phyloP scores from a whole-genome alignment of 2,797 vertebrate genomes.

The Pteropus rufus region DNA sequence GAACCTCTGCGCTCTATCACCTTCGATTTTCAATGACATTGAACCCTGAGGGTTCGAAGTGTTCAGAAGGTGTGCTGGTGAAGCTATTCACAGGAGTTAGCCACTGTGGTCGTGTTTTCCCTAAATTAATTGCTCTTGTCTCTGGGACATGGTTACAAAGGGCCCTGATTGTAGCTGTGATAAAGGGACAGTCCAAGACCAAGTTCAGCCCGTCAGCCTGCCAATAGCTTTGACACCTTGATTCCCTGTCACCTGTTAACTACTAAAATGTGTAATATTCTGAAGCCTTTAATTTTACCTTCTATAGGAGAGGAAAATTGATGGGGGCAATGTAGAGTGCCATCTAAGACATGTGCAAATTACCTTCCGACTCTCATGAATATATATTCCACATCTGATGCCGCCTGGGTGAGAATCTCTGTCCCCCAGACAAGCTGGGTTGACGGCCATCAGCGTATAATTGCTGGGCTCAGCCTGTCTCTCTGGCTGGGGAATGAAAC shows the following conservation, averaged over 20 bases:
- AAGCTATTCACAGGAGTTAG: neutral
- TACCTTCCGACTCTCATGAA: constrained; percentile 82
- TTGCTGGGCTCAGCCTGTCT: constrained; percentile 79
- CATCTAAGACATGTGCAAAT: constrained; percentile 83
- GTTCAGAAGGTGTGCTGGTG: neutral
- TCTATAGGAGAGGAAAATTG: constrained; percentile 72
- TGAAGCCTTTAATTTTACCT: constrained; percentile 81
- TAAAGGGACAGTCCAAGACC: constrained; percentile 49
- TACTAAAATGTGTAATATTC: constrained; percentile 78
- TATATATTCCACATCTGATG: constrained; percentile 71
- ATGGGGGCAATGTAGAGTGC: constrained; percentile 72
- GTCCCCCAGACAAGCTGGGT: constrained; percentile 57
- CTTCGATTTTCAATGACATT: neutral
- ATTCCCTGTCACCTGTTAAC: constrained; percentile 75
- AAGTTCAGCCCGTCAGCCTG: constrained; percentile 59
- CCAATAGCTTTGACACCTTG: constrained; percentile 76
- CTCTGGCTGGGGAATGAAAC: constrained; percentile 73
- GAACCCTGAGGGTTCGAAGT: neutral
- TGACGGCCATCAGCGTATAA: constrained; percentile 81
- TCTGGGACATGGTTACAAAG: neutral
- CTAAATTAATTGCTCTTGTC: neutral
- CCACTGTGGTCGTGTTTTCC: neutral
- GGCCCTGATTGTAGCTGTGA: neutral
- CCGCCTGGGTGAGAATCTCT: constrained; percentile 61
- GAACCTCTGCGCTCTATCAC: accelerated